Base-by-base conservation (phyloP, 2,113 vertebrate genomes). In the Stigmatopora argus region DNA sequence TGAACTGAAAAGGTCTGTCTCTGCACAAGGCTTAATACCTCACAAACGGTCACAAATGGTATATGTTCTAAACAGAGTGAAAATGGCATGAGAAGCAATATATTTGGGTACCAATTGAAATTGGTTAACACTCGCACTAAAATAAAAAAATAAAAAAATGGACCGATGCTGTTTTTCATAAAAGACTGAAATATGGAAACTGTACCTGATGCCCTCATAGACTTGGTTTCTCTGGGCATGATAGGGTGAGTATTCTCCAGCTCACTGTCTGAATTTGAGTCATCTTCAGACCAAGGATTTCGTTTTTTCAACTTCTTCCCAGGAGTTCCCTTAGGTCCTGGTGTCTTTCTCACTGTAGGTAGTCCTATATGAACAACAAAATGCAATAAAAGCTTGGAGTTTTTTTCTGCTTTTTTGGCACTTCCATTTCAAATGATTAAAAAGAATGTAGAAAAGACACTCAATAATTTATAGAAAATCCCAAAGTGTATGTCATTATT, bases 251-350 rank as follows among this genome's bases (percentile, higher is more conserved):
- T 92, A 63, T 96, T 92, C 74, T 98, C 96, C 76, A 94, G 81
- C 65, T 98, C 96, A 57, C 92, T 96, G 67, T 96, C 96, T 13
- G 97, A 98, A 71, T 93, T 95, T 51, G 93, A 93, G 67, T 98
- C 95, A n/a, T 94, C 94, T 45, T 98, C 96, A 64, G 97, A 99
- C 97, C 97, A 99, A 0, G 97, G 97, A 78, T 99, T 99, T 64
- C 95, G 90, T 87, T 98, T 99, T 90, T 99, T 99, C 71, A 89
- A 87, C 89, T 96, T 99, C 80, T 98, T 99, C 17, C 79, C 67
- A 15, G 86, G 0, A 1, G 64, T 1, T 10, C 88, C 68, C 89
- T 96, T 99, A 69, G 92, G 78, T 12, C 62, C 75, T 12, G 93
- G 89, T 49, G 93, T 69, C 85, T 94, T 98, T 81, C 90, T 95